These are phyloP conservation scores for Alviniconcha marisindica DNA, from an alignment of 1,140 invertebrate species.

Conservation along the genomic window DNA sequence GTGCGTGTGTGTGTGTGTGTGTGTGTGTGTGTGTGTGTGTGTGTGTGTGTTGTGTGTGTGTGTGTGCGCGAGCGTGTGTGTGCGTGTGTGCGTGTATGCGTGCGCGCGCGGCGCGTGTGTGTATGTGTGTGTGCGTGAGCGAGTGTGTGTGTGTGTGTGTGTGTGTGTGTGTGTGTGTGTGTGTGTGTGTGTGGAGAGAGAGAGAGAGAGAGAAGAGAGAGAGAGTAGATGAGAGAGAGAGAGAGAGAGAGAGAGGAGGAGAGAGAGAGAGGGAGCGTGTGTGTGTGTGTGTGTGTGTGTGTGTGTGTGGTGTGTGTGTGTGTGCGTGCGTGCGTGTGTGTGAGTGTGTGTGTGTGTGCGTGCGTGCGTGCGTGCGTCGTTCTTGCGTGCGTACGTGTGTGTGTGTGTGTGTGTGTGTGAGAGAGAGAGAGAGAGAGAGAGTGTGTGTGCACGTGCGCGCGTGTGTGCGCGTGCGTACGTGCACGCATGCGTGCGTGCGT, in stretches of 20 bases:
- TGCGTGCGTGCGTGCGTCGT: not conserved
- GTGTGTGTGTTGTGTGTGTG: constrained; percentile 13
- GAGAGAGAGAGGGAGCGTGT: not conserved
- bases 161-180: too few species aligned
- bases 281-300: not conserved
- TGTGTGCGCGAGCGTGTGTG: not conserved
- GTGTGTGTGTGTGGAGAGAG: too few species aligned
- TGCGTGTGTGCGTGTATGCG: not conserved
- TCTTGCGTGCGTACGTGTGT: constrained; percentile 17
- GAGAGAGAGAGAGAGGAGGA: not conserved
- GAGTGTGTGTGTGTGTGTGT: constrained; percentile 9
- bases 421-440: not conserved
- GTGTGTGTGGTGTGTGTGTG: constrained; percentile 16
- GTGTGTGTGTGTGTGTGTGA: constrained; percentile 6
- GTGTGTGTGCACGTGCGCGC: not conserved
- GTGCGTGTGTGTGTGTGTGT: not conserved
- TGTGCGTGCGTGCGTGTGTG: not conserved
- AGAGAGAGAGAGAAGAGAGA: not conserved
- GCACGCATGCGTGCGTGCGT: not conserved
- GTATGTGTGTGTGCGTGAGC: too few species aligned
- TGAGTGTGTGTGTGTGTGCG: not conserved
- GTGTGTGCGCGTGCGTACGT: not conserved
- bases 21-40: not conserved
- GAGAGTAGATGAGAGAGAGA: not conserved
- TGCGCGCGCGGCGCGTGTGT: not conserved